Evolutionary conservation across 2,888 invertebrate genomes (phyloP), one percentile per base, ranked within the genome.

Genomic region (Phoenoteleia sp.): DNA sequence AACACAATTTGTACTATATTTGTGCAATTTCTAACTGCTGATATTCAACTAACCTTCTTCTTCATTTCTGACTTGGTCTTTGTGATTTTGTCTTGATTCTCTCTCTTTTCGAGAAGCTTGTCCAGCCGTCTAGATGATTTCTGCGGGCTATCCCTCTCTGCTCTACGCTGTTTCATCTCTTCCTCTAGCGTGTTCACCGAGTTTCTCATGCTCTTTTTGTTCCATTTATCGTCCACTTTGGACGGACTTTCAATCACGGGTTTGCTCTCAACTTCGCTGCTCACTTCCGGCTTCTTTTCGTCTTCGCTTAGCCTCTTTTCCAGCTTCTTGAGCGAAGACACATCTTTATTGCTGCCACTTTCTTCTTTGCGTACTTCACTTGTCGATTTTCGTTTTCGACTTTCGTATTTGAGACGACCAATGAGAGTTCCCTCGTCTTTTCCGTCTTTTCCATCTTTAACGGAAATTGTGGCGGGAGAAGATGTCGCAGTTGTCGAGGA

Each of bases 71-170:
- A 90, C 42, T 91, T 92, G 0, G 89, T 91, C 69, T 91, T 93
- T 69, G 92, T 88, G 21, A 93, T 81, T 81, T 92, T 94, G 81
- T 92, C 93, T 49, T 94, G 93, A 82, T 94, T 94, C 88, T 95
- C 95, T 60, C 94, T 94, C 88, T 94, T 95, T 83, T 94, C 95
- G 52, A 96, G 94, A 52, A 96, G 91, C 87, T 95, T 95, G 87
- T 96, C 96, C 60, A 96, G 90, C 2, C 95, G 94, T 23, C 95
- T 95, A 92, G 95, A 94, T 77, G 94, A 94, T 92, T 95, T 96
- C 94, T 95, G 96, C 93, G 94, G 94, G 88, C 93, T 94, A 89
- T 94, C 95, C 92, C 94, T 93, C 93, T 94, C 94, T 67, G 93
- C 93, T 75, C 93, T 92, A 39, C 93, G 90, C 49, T 93, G 93